phyloP scores from a whole-genome alignment of 2,113 vertebrate genomes.

The Panthera tigris region DNA sequence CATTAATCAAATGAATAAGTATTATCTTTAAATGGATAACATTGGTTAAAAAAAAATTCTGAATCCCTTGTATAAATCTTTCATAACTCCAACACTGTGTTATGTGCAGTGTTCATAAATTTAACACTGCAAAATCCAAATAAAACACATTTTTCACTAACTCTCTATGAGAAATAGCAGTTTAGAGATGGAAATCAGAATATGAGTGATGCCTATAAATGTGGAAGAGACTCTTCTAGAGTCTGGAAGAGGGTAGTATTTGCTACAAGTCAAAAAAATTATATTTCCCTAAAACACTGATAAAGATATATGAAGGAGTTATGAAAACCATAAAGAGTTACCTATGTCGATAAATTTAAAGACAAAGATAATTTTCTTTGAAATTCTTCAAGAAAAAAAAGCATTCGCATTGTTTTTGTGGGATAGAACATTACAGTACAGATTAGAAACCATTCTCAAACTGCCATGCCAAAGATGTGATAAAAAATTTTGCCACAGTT shows the following conservation, averaged over 20 bases:
- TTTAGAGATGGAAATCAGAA: neutral
- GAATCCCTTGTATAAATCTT: neutral
- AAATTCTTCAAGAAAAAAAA: slow-evolving; percentile 13
- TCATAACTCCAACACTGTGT: neutral
- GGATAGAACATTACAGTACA: neutral
- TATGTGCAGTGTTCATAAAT: too few species aligned
- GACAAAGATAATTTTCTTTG: neutral
- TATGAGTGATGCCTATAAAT: neutral
- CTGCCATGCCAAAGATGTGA: neutral
- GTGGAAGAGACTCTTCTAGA: neutral
- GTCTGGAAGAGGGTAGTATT: too few species aligned
- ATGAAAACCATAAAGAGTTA: neutral
- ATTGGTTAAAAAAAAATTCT: neutral
- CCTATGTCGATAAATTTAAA: neutral
- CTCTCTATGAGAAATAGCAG: neutral
- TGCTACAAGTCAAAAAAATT: neutral
- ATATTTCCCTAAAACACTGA: neutral
- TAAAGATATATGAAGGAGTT: neutral
- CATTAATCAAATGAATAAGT: neutral
- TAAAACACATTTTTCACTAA: neutral
- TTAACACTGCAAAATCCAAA: neutral
- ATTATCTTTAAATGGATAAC: neutral
- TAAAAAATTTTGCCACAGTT: neutral
- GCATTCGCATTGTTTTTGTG: neutral
- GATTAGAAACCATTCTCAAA: neutral